phyloP scores from a whole-genome alignment of 2,797 vertebrate species.

The Champsocephalus esox region DNA sequence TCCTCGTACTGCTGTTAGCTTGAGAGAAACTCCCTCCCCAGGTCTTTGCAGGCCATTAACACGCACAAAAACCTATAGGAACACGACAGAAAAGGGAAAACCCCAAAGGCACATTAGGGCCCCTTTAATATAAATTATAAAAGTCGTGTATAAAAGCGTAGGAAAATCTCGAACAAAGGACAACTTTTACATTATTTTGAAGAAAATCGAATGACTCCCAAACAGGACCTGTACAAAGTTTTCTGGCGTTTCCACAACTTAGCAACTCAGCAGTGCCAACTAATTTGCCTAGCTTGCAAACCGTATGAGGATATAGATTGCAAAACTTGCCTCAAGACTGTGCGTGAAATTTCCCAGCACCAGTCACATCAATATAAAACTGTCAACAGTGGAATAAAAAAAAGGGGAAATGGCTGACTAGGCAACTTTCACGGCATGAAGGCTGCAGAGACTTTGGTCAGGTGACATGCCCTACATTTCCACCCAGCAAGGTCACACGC shows the following conservation, averaged over 20 bases:
- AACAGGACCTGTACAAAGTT: background rate
- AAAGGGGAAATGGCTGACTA: slow-evolving; percentile 3
- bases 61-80: no score
- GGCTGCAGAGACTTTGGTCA: slow-evolving; percentile 51
- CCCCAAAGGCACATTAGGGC: no score
- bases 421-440: slow-evolving; percentile 6
- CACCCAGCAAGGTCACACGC: slow-evolving; percentile 44
- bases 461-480: slow-evolving; percentile 58
- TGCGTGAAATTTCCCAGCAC: no score
- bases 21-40: no score
- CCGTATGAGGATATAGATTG: background rate
- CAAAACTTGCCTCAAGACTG: background rate
- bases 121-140: no score
- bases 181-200: background rate
- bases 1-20: no score
- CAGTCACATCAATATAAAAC: background rate
- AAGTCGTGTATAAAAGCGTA: no score
- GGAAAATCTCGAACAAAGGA: background rate
- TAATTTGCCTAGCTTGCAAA: background rate
- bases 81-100: no score
- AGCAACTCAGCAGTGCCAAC: background rate
- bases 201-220: background rate
- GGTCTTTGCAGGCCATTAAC: no score
- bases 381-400: slow-evolving; percentile 2
- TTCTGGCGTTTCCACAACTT: background rate